Evolutionary conservation across 2,113 vertebrate species (phyloP), one percentile per base, ranked within the genome.

Genomic region (Salminus brasiliensis): DNA sequence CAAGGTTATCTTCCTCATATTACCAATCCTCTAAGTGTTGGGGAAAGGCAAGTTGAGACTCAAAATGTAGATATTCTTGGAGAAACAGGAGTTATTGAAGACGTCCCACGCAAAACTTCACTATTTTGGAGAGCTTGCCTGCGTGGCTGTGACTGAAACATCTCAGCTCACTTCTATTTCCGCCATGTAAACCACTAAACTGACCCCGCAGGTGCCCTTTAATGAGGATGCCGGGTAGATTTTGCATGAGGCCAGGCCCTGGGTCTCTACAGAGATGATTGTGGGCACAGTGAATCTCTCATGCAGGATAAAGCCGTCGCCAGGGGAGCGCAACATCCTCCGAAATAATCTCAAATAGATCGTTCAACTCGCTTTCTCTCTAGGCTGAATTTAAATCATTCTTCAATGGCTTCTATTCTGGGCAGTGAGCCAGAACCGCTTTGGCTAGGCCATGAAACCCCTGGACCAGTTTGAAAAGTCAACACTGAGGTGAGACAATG

Each of bases 361-460:
- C 67, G 30, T 67, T 70, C 30, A 36, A 59, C 65, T 70, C 67
- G 60, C 76, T 41, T 69, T 83, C 34, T 47, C 36, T 59, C 21
- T 63, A 34, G 53, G 8, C 43, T 60, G 76, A 72, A 79, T 79
- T 68, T 73, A 79, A 80, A 79, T 82, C 72, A 76, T 59, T 81
- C 62, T 59, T 83, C 83, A 66, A 52, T 78, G 71, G 63, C 49
- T 70, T 52, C 55, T 43, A 63, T 65, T 81, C 82, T 75, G 82
- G 87, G 87, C 84, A 86, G 73, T 53, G 74, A 85, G 87, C 88
- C 89, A 91, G 85, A 72, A 68, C 70, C 75, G 86, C 57, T 76
- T 79, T 81, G 70, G 85, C 82, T 90, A 57, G 69, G 76, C 83
- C 78, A 62, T 63, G 83, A 72, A 81, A 84, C 76, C 76, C 30